Conservation (phyloP, 2,888 invertebrate genomes). For the Flexamia atlantica region DNA sequence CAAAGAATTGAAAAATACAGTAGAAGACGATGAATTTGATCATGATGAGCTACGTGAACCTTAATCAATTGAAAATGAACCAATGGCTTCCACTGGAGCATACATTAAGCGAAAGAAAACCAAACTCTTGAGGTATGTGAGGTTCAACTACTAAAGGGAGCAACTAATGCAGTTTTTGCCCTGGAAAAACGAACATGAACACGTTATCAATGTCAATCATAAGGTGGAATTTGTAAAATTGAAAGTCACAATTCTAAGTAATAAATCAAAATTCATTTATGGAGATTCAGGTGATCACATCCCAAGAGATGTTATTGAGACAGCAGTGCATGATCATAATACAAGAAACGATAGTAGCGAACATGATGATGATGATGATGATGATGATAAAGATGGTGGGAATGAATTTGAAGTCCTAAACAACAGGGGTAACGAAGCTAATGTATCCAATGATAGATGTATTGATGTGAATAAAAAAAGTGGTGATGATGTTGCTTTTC, state of each 20-base stretch:
- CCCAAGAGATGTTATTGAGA: background rate
- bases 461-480: conserved; percentile 3
- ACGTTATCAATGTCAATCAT: conserved; percentile 61
- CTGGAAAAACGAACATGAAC: conserved; percentile 68
- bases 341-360: background rate
- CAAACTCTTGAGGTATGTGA: conserved; percentile 51
- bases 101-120: background rate
- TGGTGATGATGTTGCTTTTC: background rate
- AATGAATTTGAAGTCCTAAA: conserved; percentile 52
- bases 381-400: background rate
- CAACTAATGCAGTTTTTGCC: conserved; percentile 64
- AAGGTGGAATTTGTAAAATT: conserved; percentile 37
- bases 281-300: background rate
- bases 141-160: conserved; percentile 58
- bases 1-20: background rate
- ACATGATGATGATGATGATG: background rate
- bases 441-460: background rate
- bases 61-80: background rate
- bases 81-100: background rate
- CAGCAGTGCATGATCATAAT: conserved; percentile 9
- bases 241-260: conserved; percentile 20
- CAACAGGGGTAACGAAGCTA: conserved; percentile 57
- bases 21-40: background rate
- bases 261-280: conserved; percentile 34
- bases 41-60: conserved; percentile 3